Conservation (phyloP, 2,797 vertebrate genomes). For the Amphiprion clarkii region DNA sequence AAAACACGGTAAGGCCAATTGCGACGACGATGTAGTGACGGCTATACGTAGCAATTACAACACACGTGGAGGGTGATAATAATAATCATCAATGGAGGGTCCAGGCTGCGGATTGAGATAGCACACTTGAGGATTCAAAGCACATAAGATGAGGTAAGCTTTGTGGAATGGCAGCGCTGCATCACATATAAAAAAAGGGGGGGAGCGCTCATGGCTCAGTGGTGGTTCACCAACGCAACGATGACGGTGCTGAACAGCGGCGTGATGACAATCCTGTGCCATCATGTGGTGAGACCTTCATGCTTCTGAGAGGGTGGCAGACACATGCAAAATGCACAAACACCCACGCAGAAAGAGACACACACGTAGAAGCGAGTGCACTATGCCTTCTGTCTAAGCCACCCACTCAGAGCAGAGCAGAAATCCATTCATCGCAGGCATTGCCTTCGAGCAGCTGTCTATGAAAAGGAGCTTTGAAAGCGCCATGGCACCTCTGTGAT, state of each 20-base stretch:
- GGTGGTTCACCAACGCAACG: slow-evolving; percentile 16
- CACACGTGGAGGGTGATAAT: slow-evolving; percentile 28
- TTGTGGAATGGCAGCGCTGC: slow-evolving; percentile 45
- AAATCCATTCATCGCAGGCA: slow-evolving; percentile 67
- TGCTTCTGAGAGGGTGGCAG: slow-evolving; percentile 47
- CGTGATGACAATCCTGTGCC: slow-evolving; percentile 42
- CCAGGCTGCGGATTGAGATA: slow-evolving; percentile 32
- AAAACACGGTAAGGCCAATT: slow-evolving; percentile 25
- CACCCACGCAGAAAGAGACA: slow-evolving; percentile 41
- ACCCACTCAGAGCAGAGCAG: slow-evolving; percentile 70
- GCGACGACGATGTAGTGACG: not conserved
- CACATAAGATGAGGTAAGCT: slow-evolving; percentile 72
- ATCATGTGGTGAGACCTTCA: slow-evolving; percentile 50
- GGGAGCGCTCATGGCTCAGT: slow-evolving; percentile 3
- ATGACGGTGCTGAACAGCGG: slow-evolving; percentile 50
- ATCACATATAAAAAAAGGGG: slow-evolving; percentile 16
- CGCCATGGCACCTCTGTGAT: slow-evolving; percentile 63
- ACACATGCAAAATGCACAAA: slow-evolving; percentile 47
- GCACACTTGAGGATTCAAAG: slow-evolving; percentile 57
- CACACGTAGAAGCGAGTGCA: slow-evolving; percentile 19
- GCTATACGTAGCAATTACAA: slow-evolving; percentile 26
- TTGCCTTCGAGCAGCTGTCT: slow-evolving; percentile 64
- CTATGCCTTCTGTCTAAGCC: slow-evolving; percentile 64
- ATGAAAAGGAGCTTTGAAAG: slow-evolving; percentile 75
- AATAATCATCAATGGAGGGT: slow-evolving; percentile 14